Conservation (phyloP, 2,888 invertebrate species). For the Drosophila limbata region DNA sequence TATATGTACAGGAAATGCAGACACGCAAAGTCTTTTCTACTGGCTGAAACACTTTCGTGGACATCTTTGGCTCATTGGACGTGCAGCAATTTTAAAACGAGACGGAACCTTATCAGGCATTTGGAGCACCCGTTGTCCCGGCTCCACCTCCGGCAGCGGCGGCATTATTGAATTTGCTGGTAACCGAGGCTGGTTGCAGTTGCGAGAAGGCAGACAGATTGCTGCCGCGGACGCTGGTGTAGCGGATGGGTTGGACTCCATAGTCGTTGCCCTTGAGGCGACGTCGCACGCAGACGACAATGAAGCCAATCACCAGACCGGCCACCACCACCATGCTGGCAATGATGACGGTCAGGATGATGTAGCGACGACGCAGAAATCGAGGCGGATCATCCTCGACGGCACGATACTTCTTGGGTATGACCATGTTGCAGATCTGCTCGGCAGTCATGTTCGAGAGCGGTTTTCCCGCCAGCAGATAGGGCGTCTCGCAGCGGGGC, state of each 20-base stretch:
- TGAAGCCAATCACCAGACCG: slow-evolving; percentile 83
- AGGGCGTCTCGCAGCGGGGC: slow-evolving; percentile 83
- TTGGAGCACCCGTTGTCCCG: slow-evolving; percentile 58
- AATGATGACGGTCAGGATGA: slow-evolving; percentile 83
- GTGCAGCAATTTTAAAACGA: slow-evolving; percentile 35
- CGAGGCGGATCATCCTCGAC: slow-evolving; percentile 84
- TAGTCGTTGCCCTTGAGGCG: slow-evolving; percentile 82
- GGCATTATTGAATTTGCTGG: slow-evolving; percentile 65
- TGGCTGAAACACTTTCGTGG: slow-evolving; percentile 59
- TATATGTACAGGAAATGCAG: slow-evolving; percentile 54
- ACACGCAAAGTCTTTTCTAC: slow-evolving; percentile 60
- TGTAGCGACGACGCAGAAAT: slow-evolving; percentile 83
- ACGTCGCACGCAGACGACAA: slow-evolving; percentile 81
- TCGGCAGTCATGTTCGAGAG: slow-evolving; percentile 79
- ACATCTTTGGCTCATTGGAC: slow-evolving; percentile 81
- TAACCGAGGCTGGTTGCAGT: slow-evolving; percentile 62
- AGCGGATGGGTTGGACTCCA: slow-evolving; percentile 83
- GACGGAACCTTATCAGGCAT: slow-evolving; percentile 53
- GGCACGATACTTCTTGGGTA: slow-evolving; percentile 79
- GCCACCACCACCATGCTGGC: slow-evolving; percentile 81
- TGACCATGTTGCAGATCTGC: slow-evolving; percentile 76
- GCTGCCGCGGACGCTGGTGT: slow-evolving; percentile 83
- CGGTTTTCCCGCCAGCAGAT: slow-evolving; percentile 78
- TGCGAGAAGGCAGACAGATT: slow-evolving; percentile 82
- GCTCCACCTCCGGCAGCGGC: slow-evolving; percentile 21